These are phyloP conservation scores for Perizoma flavofasciatum DNA, from an alignment of 2,888 invertebrate genomes.

Conservation along the genomic window DNA sequence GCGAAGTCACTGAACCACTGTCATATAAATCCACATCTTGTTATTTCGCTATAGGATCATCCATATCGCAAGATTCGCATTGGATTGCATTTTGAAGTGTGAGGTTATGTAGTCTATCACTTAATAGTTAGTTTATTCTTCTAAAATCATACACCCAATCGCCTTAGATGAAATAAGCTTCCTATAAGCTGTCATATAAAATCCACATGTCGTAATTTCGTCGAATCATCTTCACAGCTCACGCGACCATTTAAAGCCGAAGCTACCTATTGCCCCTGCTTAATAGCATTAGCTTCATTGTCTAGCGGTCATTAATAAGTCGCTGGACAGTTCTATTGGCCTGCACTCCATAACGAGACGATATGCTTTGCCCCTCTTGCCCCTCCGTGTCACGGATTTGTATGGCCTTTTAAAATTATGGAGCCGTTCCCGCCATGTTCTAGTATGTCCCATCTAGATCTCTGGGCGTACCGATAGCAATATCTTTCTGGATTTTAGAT, in stretches of 20 bases:
- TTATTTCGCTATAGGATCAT: too few species aligned
- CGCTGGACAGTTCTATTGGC: constrained; percentile 74
- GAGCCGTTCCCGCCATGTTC: constrained; percentile 44
- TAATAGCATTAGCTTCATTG: constrained; percentile 80
- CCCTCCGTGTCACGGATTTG: constrained; percentile 72
- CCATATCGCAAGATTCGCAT: too few species aligned
- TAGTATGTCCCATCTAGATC: constrained; percentile 42
- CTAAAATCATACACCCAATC: too few species aligned
- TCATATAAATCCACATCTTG: constrained; percentile 3
- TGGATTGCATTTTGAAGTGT: too few species aligned
- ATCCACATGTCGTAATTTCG: constrained; percentile 34
- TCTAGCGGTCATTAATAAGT: constrained; percentile 77
- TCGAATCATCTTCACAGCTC: constrained; percentile 38
- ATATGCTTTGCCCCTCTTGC: constrained; percentile 53
- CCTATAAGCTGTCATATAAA: constrained; percentile 14
- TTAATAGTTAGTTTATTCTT: too few species aligned
- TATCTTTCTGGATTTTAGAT: constrained; percentile 30
- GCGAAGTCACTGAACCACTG: neutral
- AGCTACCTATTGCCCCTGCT: constrained; percentile 64
- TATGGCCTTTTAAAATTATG: constrained; percentile 54
- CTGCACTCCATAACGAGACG: constrained; percentile 64
- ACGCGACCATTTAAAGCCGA: constrained; percentile 58
- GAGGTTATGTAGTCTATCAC: too few species aligned
- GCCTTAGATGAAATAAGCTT: too few species aligned
- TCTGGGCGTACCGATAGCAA: constrained; percentile 31